A percentile compares a stretch with the other conserved stretches of the same genome.
These are phyloP conservation scores for Caprella mutica DNA, from an alignment of 2,888 invertebrate genomes.

Conservation along the genomic window DNA sequence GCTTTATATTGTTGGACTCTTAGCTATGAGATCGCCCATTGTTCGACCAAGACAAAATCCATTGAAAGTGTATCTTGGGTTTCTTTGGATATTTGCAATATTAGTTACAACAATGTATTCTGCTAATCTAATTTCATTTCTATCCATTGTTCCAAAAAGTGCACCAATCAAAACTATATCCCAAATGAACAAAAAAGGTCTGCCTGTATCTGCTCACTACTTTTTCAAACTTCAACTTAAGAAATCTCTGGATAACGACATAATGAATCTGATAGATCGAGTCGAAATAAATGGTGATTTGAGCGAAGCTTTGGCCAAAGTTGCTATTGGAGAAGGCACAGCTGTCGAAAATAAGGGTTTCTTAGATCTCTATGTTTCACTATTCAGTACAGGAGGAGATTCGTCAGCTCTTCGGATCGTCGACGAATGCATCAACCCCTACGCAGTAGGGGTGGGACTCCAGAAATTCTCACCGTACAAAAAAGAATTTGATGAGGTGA, in stretches of 20 bases:
- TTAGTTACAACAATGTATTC: slow-evolving; percentile 27
- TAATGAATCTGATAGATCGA: slow-evolving; percentile 8
- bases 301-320: slow-evolving; percentile 11
- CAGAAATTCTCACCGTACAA: slow-evolving; percentile 28
- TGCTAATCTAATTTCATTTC: slow-evolving; percentile 24
- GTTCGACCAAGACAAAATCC: slow-evolving; percentile 5
- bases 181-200: slow-evolving; percentile 10
- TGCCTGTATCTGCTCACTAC: slow-evolving; percentile 14
- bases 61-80: slow-evolving; percentile 16
- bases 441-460: slow-evolving; percentile 21
- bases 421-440: slow-evolving; percentile 18
- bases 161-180: slow-evolving; percentile 17
- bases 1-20: slow-evolving; percentile 18
- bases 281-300: slow-evolving; percentile 16
- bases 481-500: too few species aligned
- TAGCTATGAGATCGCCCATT: slow-evolving; percentile 5
- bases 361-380: slow-evolving; percentile 13
- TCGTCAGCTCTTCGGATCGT: slow-evolving; percentile 17
- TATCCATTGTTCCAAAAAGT: slow-evolving; percentile 19
- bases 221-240: slow-evolving; percentile 24
- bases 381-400: slow-evolving; percentile 15
- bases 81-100: slow-evolving; percentile 13
- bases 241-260: slow-evolving; percentile 20
- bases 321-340: slow-evolving; percentile 16
- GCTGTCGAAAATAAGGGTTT: slow-evolving; percentile 23